Percentiles rank a stretch among this genome's conserved stretches.
Evolutionary conservation across 1,140 invertebrate genomes (phyloP).

Genomic region (Cyclina sinensis): DNA sequence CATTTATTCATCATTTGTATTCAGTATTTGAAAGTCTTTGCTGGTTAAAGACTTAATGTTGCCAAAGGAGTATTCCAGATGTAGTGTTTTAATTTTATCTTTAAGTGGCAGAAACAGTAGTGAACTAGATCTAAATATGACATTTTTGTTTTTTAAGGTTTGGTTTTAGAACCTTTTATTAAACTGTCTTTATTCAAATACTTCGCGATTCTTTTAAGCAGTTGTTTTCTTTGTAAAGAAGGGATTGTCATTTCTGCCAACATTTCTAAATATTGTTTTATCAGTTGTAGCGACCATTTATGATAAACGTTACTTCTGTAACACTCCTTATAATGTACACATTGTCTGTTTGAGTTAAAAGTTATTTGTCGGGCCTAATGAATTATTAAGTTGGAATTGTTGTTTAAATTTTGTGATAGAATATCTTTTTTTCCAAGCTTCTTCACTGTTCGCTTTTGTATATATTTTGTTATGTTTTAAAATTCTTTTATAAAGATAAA

Average conservation of each 20-base stretch:
- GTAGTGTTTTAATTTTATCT: background rate
- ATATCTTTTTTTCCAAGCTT: background rate
- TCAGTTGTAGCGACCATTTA: too few species aligned
- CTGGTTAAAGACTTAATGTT: constrained; percentile 1
- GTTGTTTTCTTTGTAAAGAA: too few species aligned
- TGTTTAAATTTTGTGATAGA: constrained; percentile 31
- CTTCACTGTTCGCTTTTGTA: background rate
- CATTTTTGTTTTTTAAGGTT: too few species aligned
- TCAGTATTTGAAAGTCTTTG: constrained; percentile 11
- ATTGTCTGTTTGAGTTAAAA: background rate
- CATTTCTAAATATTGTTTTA: too few species aligned
- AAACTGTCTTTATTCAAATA: too few species aligned
- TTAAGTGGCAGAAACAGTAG: too few species aligned
- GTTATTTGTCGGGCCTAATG: constrained; percentile 8
- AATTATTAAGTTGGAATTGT: background rate
- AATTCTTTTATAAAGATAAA: background rate
- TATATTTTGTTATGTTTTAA: constrained; percentile 38
- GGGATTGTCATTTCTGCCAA: too few species aligned
- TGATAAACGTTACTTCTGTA: background rate
- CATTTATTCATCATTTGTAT: background rate
- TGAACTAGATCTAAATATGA: too few species aligned
- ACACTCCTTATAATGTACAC: background rate
- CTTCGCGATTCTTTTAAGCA: too few species aligned
- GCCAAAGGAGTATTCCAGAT: background rate
- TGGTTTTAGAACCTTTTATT: too few species aligned